Evolutionary conservation across 1,140 invertebrate species (phyloP), one percentile per base, ranked within the genome.

Genomic region (Listronotus bonariensis): DNA sequence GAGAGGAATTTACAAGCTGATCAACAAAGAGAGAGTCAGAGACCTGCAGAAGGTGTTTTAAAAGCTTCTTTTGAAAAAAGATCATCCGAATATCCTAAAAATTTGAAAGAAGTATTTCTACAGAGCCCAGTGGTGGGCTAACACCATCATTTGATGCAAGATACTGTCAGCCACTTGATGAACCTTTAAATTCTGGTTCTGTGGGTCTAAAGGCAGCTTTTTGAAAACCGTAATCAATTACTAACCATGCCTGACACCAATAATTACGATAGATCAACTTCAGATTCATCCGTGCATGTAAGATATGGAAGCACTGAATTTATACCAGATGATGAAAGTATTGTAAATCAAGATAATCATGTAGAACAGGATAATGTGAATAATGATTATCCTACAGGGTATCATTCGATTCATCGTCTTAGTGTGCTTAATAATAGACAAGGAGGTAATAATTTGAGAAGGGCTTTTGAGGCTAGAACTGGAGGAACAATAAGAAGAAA

Each of bases 371-470:
- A 34, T 34, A 6, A 1, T 36, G 9, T 60, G 11, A n/a, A 34
- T 11, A 26, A 12, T 14, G 8, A 18, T 42, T 45, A 54, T 36
- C 52, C 60, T 14, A 6, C 15, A 40, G 36, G 42, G 7, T 46
- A 55, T n/a, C 42, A 60, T 57, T 59, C 64, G n/a, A 66, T 66
- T 26, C 56, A 66, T 66, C 38, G 56, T 26, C 31, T 66, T 8
- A 43, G 20, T 26, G 7, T 42, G 11, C 40, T 66, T 2, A 55
- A 34, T 53, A 57, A 51, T 34, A 34, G 31, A 32, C 48, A 60
- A 10, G 41, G 49, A 38, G 64, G 56, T 6, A 54, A 40, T 36
- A 66, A 66, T 46, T 38, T 59, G 31, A 53, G 42, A 43, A 53
- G 34, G 43, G 40, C 42, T 38, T 66, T 59, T 54, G 64, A 66